Evolutionary conservation across 1,140 invertebrate genomes (phyloP).

Genomic region (Bombus haemorrhoidalis): DNA sequence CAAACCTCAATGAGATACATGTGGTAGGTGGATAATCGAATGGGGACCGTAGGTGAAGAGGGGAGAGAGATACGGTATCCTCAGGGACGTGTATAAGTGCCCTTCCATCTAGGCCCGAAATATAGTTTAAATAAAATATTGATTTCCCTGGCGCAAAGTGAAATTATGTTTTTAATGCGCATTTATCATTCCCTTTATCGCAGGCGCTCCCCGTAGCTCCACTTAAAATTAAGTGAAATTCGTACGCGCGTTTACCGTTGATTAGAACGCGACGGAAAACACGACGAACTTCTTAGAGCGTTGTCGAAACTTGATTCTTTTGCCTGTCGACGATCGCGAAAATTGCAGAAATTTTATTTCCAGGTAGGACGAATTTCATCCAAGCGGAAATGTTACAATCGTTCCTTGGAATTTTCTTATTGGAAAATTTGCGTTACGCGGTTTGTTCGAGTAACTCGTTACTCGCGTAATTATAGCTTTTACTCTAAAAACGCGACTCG

Average conservation of each 20-base stretch:
- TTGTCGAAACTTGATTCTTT: neutral
- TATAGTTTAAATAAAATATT: slow-evolving; percentile 51
- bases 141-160: slow-evolving; percentile 34
- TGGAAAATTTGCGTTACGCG: neutral
- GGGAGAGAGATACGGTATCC: slow-evolving; percentile 20
- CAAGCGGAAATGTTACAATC: neutral
- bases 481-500: neutral
- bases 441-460: no score
- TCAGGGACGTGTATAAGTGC: slow-evolving; percentile 50
- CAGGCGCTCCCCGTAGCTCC: neutral
- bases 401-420: neutral
- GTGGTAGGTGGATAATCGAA: slow-evolving; percentile 48
- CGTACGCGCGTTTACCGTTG: slow-evolving; percentile 19
- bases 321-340: neutral
- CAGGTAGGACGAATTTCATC: neutral
- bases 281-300: neutral
- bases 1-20: slow-evolving; percentile 42
- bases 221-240: slow-evolving; percentile 29
- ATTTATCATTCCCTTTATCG: slow-evolving; percentile 44
- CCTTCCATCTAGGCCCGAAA: slow-evolving; percentile 30
- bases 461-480: neutral
- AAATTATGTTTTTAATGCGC: slow-evolving; percentile 45
- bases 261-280: slow-evolving; percentile 16
- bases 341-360: neutral
- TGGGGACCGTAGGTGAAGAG: slow-evolving; percentile 35